Base-by-base conservation (phyloP, 2,113 vertebrate species). In the Narcine bancroftii region DNA sequence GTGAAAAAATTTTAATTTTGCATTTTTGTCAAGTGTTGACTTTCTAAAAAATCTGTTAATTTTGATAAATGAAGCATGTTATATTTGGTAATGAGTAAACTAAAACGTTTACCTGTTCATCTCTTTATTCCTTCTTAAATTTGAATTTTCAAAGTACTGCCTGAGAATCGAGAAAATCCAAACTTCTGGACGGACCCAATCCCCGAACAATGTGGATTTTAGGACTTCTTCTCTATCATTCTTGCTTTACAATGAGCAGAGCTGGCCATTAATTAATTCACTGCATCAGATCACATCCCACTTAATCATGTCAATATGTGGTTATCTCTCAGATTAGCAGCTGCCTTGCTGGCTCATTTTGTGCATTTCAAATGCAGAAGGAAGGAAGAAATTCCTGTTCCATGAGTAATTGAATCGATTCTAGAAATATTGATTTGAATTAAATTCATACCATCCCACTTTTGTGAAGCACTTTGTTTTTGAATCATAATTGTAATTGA, bases 381-480 rank as follows among this genome's bases (percentile, higher is more conserved):
- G 26, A 26, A 69, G 7, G 63, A 21, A 42, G 24, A 91, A 10
- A 69, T 69, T 91, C 87, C 24, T 36, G 65, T 69, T 91, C 66
- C 39, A 45, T 65, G 7, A 11, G 63, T 66, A 91, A 91, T 66
- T 33, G 24, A 69, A 69, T 91, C 65, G 24, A 91, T 39, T 91
- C 47, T 69, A 42, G 65, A 69, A 33, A 91, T 69, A 91, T 91
- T 91, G 65, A 71, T 91, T 65, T 69, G 63, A 91, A 69, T 69
- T 91, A 66, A 69, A 45, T 91, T 91, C 63, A 69, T 45, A 26
- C 87, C 26, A 10, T 47, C 65, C 71, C 42, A 91, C 65, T 47
- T 69, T 91, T 47, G 42, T 69, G 6, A 9, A 91, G 63, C 89
- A 91, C 65, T 69, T 91, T 91, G 89, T 91, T 39, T 13, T 24